Base-by-base conservation (phyloP, 2,113 vertebrate genomes). In the mouse (Mus musculus) region DNA sequence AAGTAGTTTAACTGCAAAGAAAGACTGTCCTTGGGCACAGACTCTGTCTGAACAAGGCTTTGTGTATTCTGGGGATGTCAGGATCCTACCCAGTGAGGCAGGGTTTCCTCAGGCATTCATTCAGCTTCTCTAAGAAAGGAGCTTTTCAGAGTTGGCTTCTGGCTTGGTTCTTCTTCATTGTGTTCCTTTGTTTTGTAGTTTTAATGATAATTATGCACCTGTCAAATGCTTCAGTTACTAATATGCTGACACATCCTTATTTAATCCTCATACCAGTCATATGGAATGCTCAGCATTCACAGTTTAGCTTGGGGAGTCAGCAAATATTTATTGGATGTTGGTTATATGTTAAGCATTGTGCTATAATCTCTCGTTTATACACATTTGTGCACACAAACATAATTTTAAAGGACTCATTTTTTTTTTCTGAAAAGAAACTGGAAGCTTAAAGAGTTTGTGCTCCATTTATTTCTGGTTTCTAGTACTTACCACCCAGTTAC, bases 401-500 rank as follows among this genome's bases (percentile, higher is more conserved):
- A n/a, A 88, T 88, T 84, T 90, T 84, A 5, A 76, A 93, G 42
- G 56, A 69, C 19, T 96, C 39, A 49, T 8, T 80, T 39, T 95
- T 80, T 39, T 95, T 69, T 69, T 69, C 30, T 69, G 67, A 96
- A 96, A 63, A 96, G 67, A 96, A 95, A 71, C 72, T 77, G 77
- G 54, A 92, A 94, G 11, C 46, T 90, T 91, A 90, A 78, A 78
- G 69, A 94, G 11, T 46, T 90, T 54, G 1, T 30, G 24, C 89
- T 89, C 12, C 1, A 49, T 85, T 87, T 28, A 61, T 88, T 84
- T 77, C 30, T 86, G 33, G 9, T 30, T 90, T 87, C 61, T 61
- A 12, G 61, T 75, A 86, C n/a, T 42, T 95, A 33, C 12, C 22
- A 81, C 30, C 61, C 54, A 77, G 88, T 88, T 93, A 93, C 49